Evolutionary conservation across 2,113 vertebrate species (phyloP).

Genomic region (Myanophis thanlyinensis): DNA sequence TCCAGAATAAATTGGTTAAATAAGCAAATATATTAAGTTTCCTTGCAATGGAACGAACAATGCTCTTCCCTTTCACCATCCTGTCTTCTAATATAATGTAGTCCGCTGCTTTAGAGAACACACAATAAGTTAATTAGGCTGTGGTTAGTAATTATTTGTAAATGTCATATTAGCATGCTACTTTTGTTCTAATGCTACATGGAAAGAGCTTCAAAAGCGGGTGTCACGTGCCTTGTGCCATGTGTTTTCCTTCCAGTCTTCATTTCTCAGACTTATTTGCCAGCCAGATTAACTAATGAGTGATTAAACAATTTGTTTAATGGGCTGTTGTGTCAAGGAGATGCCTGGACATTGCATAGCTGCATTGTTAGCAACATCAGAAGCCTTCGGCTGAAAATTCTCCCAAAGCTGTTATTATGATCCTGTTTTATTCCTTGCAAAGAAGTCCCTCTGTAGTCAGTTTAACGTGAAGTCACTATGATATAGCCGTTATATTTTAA

Average conservation of each 20-base stretch:
- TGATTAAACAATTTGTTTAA: conserved; percentile 52
- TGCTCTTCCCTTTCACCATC: conserved; percentile 40
- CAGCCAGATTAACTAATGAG: conserved; percentile 63
- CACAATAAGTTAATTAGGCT: conserved; percentile 79
- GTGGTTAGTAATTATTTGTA: conserved; percentile 75
- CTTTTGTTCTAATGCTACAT: conserved; percentile 63
- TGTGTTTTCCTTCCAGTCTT: conserved; percentile 23
- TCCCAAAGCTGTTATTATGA: conserved; percentile 31
- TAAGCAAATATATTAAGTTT: conserved; percentile 74
- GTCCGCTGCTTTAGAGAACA: conserved; percentile 71
- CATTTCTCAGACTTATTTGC: conserved; percentile 52
- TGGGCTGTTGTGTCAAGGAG: conserved; percentile 52
- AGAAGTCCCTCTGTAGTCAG: conserved; percentile 51
- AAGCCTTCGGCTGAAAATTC: conserved; percentile 50
- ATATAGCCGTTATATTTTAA: conserved; percentile 55
- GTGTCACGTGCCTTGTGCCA: conserved; percentile 49
- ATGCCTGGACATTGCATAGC: conserved; percentile 37
- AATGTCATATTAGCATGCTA: conserved; percentile 78
- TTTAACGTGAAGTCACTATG: conserved; percentile 63
- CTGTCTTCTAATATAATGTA: conserved; percentile 63
- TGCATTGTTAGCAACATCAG: conserved; percentile 43
- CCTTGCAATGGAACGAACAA: conserved; percentile 77
- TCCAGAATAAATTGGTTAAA: conserved; percentile 71
- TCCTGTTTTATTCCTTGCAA: conserved; percentile 41
- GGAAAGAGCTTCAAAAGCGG: conserved; percentile 56